phyloP scores from a whole-genome alignment of 2,888 invertebrate species.

The Drosophila formosana region DNA sequence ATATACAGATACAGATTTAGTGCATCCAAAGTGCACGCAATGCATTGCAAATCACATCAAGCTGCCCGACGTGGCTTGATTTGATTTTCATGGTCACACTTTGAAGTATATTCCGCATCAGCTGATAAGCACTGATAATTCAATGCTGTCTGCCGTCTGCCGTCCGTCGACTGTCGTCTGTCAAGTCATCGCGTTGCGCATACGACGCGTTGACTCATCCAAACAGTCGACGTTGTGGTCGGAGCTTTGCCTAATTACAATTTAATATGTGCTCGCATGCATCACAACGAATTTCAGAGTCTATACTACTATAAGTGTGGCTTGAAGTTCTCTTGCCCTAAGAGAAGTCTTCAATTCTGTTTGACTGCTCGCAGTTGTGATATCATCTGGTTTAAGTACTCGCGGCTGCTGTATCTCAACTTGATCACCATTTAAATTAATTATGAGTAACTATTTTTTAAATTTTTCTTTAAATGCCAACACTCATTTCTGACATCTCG shows the following conservation, averaged over 20 bases:
- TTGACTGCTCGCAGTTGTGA: constrained; percentile 57
- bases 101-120: constrained; percentile 9
- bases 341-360: constrained; percentile 28
- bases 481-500: background rate
- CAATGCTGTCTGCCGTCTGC: background rate
- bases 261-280: constrained; percentile 24
- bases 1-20: background rate
- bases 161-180: too few relatives aligned
- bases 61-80: constrained; percentile 1
- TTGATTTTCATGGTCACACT: constrained; percentile 8
- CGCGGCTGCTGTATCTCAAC: constrained; percentile 20
- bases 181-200: constrained; percentile 30
- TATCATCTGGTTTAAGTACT: constrained; percentile 48
- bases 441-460: constrained; percentile 39
- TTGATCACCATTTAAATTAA: constrained; percentile 52
- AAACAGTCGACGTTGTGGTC: background rate
- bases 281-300: constrained; percentile 35
- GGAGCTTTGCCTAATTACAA: constrained; percentile 39
- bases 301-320: constrained; percentile 12
- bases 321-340: constrained; percentile 32
- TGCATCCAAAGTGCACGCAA: constrained; percentile 15
- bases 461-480: background rate
- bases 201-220: constrained; percentile 53
- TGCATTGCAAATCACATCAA: constrained; percentile 16
- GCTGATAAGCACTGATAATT: constrained; percentile 52